A percentile compares a stretch with the other conserved stretches of the same genome.
These are phyloP conservation scores for Tenualosa ilisha DNA, from an alignment of 2,797 vertebrate genomes.

Conservation along the genomic window DNA sequence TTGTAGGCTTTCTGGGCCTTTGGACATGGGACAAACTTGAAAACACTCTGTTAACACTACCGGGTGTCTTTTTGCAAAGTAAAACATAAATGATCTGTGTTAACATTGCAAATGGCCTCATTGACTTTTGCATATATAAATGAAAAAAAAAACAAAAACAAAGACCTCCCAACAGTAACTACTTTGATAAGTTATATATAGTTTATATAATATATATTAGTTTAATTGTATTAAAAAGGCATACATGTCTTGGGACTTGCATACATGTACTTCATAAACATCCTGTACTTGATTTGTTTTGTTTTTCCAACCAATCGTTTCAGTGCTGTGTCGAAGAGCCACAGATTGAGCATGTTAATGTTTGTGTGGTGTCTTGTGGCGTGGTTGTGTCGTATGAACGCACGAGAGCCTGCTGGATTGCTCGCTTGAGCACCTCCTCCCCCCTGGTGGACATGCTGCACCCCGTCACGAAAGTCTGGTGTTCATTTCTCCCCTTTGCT, in stretches of 20 bases:
- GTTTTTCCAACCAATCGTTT: slow-evolving; percentile 29
- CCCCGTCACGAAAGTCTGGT: neutral
- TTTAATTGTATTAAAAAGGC: too few species aligned
- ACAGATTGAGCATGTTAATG: slow-evolving; percentile 30
- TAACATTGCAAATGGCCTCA: neutral
- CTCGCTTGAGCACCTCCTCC: slow-evolving; percentile 48
- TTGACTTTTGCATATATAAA: neutral
- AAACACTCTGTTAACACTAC: neutral
- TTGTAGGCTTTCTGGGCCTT: neutral
- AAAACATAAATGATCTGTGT: neutral
- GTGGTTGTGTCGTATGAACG: slow-evolving; percentile 24
- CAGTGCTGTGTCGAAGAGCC: neutral
- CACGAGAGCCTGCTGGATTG: slow-evolving; percentile 40
- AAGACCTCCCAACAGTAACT: neutral
- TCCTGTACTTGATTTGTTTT: neutral
- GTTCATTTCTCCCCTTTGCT: neutral
- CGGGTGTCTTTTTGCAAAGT: neutral
- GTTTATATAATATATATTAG: too few species aligned
- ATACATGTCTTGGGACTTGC: slow-evolving; percentile 1
- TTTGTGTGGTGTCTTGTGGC: slow-evolving; percentile 24
- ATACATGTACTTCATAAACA: neutral
- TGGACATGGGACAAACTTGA: neutral
- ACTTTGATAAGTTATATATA: neutral
- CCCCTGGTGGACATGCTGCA: slow-evolving; percentile 53
- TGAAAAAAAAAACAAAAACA: neutral